Conservation (phyloP, 2,797 vertebrate genomes). For the Pantherophis alleghaniensis region DNA sequence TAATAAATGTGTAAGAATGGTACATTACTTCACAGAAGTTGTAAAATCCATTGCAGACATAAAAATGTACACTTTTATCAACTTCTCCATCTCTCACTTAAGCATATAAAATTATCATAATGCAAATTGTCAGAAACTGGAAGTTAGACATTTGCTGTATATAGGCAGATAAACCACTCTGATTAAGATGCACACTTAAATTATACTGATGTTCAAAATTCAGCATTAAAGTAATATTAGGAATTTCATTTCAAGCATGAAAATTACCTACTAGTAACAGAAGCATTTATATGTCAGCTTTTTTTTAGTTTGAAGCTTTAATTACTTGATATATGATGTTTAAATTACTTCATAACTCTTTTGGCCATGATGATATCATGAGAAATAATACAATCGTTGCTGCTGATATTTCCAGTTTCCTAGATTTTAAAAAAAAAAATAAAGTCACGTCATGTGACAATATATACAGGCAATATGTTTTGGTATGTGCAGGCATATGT, state of each 20-base stretch:
- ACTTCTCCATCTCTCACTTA: background rate
- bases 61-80: slow-evolving; percentile 4
- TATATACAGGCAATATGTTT: slow-evolving; percentile 23
- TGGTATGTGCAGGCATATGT: background rate
- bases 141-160: slow-evolving; percentile 17
- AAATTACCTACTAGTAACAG: slow-evolving; percentile 24
- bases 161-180: slow-evolving; percentile 3
- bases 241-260: slow-evolving; percentile 17
- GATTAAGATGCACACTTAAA: slow-evolving; percentile 20
- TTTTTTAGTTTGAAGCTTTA: background rate
- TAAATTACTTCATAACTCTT: slow-evolving; percentile 12
- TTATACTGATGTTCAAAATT: slow-evolving; percentile 26
- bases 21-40: background rate
- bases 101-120: slow-evolving; percentile 18
- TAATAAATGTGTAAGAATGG: background rate
- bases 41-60: background rate
- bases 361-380: background rate
- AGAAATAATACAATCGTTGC: slow-evolving; percentile 10
- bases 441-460: background rate
- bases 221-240: slow-evolving; percentile 40
- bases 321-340: slow-evolving; percentile 8
- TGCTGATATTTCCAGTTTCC: background rate
- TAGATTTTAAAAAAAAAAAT: background rate
- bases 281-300: background rate
- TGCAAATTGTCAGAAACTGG: slow-evolving; percentile 20